Evolutionary conservation across 2,888 invertebrate species (phyloP).

Genomic region (Volucella inflata): DNA sequence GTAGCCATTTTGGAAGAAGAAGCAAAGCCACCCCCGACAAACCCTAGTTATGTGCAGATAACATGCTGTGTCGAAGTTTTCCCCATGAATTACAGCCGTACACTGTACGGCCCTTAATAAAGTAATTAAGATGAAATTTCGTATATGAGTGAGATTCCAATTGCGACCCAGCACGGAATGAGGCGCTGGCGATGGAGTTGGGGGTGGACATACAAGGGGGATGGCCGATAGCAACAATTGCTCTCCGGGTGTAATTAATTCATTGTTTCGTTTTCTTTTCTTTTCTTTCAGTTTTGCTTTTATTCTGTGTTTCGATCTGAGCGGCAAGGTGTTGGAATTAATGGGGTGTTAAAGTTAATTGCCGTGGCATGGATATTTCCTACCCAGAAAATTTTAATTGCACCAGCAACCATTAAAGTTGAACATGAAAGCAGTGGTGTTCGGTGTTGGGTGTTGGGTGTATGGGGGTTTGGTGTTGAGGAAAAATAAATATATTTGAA

Average conservation of each 20-base stretch:
- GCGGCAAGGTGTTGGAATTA: constrained; percentile 72
- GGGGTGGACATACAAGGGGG: neutral
- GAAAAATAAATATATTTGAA: constrained; percentile 59
- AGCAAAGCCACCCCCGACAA: constrained; percentile 19
- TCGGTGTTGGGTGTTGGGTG: neutral
- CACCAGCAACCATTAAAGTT: constrained; percentile 64
- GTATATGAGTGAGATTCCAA: constrained; percentile 73
- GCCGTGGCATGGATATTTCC: constrained; percentile 74
- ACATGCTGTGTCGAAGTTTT: constrained; percentile 73
- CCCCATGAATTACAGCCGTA: constrained; percentile 61
- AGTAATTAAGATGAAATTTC: constrained; percentile 76
- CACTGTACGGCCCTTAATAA: constrained; percentile 62
- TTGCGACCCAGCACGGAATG: constrained; percentile 69
- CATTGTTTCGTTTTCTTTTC: constrained; percentile 72
- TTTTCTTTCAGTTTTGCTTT: neutral
- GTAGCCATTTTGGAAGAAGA: constrained; percentile 69
- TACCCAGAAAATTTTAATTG: constrained; percentile 76
- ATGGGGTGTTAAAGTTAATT: constrained; percentile 76
- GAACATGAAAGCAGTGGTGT: neutral
- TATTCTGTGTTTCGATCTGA: neutral
- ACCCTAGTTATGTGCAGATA: constrained; percentile 45
- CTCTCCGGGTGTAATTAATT: constrained; percentile 74
- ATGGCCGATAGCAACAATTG: constrained; percentile 69
- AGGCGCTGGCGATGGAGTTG: neutral
- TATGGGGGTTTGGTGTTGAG: neutral